Conservation (phyloP, 2,113 vertebrate species). For the Urocynchramus pylzowi region DNA sequence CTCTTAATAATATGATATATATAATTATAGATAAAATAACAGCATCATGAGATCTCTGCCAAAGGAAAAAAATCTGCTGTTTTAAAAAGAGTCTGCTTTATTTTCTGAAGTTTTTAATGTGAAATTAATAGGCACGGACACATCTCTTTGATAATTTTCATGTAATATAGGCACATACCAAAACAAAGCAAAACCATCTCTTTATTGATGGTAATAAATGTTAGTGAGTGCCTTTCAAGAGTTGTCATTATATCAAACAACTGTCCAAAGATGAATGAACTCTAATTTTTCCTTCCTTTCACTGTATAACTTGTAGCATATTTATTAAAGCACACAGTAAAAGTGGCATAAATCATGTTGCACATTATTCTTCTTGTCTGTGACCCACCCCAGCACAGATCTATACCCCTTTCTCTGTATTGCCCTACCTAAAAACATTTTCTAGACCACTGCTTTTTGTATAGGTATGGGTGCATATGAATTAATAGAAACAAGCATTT, state of each 20-base stretch:
- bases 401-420: neutral
- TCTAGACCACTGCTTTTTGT: neutral
- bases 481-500: neutral
- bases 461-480: neutral
- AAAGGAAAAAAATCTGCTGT: neutral
- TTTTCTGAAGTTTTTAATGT: neutral
- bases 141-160: neutral
- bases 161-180: neutral
- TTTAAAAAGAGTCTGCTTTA: neutral
- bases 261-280: neutral
- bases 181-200: neutral
- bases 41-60: neutral
- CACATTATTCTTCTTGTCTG: neutral
- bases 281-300: neutral
- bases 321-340: neutral
- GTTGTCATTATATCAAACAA: neutral
- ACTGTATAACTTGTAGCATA: neutral
- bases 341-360: neutral
- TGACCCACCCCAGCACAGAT: neutral
- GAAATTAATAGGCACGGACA: neutral
- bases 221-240: neutral
- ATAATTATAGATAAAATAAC: neutral
- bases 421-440: neutral
- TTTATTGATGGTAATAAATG: neutral
- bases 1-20: neutral